A percentile compares a stretch with the other conserved stretches of the same genome.
These are phyloP conservation scores for Apeltes quadracus DNA, from an alignment of 2,113 vertebrate species.

Conservation along the genomic window DNA sequence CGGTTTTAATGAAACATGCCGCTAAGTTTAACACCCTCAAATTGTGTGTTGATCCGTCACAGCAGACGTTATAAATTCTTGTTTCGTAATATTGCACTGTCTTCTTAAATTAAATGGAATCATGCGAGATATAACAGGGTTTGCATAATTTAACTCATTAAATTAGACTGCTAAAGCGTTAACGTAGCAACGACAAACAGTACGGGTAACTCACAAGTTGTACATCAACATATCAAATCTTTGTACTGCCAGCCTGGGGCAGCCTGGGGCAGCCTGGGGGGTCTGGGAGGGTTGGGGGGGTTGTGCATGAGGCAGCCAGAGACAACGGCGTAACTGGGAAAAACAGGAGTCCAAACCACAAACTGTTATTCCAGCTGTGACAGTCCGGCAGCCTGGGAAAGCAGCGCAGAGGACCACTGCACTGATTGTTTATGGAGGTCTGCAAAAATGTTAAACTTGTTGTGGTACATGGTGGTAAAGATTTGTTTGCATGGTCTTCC, in stretches of 20 bases:
- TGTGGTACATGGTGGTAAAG: constrained; percentile 29
- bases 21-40: constrained; percentile 33
- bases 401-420: constrained; percentile 41
- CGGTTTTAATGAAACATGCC: neutral
- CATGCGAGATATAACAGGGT: neutral
- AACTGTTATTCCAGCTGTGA: constrained; percentile 84
- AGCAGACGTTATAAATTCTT: constrained; percentile 16
- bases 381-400: constrained; percentile 79
- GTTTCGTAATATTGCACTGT: neutral
- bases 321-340: constrained; percentile 70
- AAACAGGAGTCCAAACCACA: constrained; percentile 68
- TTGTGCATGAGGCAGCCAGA: constrained; percentile 46
- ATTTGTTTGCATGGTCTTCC: constrained; percentile 28
- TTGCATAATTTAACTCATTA: neutral
- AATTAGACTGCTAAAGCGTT: neutral
- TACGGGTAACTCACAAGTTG: neutral
- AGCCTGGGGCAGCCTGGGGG: too few species aligned
- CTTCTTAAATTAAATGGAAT: neutral
- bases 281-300: constrained; percentile 6
- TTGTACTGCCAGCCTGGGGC: constrained; percentile 36
- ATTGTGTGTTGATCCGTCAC: constrained; percentile 3
- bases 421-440: constrained; percentile 58
- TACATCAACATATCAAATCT: neutral
- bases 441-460: constrained; percentile 61
- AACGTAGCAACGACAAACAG: neutral